Evolutionary conservation across 2,797 vertebrate species (phyloP), one percentile per base, ranked within the genome.

Genomic region (Mus spretus): DNA sequence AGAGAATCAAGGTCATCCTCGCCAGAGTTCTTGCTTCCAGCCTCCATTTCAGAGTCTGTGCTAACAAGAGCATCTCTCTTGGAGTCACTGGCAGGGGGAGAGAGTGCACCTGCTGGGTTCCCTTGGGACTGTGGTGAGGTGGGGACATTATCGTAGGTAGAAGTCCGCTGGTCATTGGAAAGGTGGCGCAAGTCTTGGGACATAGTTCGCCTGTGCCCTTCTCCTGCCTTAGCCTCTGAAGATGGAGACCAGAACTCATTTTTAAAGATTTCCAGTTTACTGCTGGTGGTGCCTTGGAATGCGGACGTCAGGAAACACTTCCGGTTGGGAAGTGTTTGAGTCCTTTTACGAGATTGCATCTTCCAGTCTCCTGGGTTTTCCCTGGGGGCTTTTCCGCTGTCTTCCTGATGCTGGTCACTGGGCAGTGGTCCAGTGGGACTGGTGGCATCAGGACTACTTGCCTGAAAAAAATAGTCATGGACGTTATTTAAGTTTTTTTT

Each of bases 121-220:
- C 72, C 72, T 6, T 67, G 86, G 14, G 91, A 31, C 3, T 17
- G 80, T 75, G 83, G 97, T 83, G 59, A 86, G 72, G 90, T 15
- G 22, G 97, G 96, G 74, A 98, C 92, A 0, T 98, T 98, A n/a
- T 82, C 97, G 0, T 83, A 95, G 81, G 97, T 74, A 0, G 98
- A 97, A 87, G 97, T 95, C 50, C 98, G 97, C 87, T 99, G 98
- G n/a, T 99, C 97, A 96, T 99, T 99, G 0, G 99, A 98, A 86
- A 99, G 98, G 98, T 99, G 99, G 17, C 98, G 99, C 90, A 99
- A 98, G 89, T 99, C 99, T n/a, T 99, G 99, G 3, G 99, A 99
- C 81, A 99, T 85, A 0, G 99, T 99, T 95, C 98, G 98, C 88
- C 98, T 99, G 57, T 99, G 99, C 0, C 98, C 98, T 0, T 98